Conservation (phyloP, 2,888 invertebrate species). For the Amphimallon solstitiale region DNA sequence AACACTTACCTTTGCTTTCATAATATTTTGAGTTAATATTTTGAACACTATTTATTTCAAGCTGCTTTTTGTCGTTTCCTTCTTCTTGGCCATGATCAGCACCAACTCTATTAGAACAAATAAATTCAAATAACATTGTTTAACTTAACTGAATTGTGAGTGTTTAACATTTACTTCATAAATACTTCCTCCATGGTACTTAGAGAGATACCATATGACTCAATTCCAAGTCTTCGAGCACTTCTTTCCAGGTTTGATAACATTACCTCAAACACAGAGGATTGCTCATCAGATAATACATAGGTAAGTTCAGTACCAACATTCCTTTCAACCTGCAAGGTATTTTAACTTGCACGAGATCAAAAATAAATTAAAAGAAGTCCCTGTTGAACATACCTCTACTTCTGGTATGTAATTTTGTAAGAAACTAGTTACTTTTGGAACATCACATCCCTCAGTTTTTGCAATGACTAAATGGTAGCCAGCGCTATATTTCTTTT, state of each 20-base stretch:
- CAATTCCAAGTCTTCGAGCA: constrained; percentile 70
- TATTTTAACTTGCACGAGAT: no score
- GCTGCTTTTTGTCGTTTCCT: no score
- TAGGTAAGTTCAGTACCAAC: constrained; percentile 82
- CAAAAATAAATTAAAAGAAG: no score
- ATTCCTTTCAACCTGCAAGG: constrained; percentile 70
- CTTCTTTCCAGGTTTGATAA: constrained; percentile 74
- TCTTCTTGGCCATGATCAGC: no score
- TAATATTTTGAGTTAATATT: no score
- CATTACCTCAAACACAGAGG: constrained; percentile 73
- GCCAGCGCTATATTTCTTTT: constrained; percentile 82
- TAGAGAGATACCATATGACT: constrained; percentile 84
- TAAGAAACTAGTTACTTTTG: neutral
- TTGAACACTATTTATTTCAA: no score
- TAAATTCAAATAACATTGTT: no score
- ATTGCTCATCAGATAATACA: constrained; percentile 71
- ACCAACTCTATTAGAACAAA: no score
- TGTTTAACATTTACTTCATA: constrained; percentile 75
- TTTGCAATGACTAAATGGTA: constrained; percentile 78
- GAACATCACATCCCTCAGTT: constrained; percentile 54
- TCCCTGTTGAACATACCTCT: no score
- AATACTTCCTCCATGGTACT: constrained; percentile 92
- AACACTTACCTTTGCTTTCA: no score
- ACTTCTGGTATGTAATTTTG: constrained; percentile 16
- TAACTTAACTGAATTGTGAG: no score